Conservation (phyloP, 2,888 invertebrate species). For the Cerastis rubricosa region DNA sequence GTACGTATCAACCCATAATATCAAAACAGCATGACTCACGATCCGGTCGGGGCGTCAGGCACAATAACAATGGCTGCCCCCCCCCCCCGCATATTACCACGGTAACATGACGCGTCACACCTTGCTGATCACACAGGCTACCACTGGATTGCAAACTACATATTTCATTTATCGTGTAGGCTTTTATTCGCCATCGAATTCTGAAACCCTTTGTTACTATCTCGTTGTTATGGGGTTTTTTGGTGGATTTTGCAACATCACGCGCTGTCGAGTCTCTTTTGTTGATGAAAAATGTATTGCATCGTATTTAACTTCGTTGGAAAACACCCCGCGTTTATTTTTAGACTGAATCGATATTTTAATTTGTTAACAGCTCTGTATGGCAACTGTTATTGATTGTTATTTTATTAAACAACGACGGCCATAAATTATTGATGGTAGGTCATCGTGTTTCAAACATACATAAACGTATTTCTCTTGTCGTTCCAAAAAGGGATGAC, state of each 20-base stretch:
- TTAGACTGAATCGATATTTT: slow-evolving; percentile 26
- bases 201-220: slow-evolving; percentile 18
- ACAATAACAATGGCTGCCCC: slow-evolving; percentile 21
- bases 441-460: not conserved
- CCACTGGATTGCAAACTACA: slow-evolving; percentile 36
- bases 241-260: slow-evolving; percentile 35
- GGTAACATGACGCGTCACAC: slow-evolving; percentile 59
- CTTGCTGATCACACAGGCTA: slow-evolving; percentile 38
- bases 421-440: not conserved
- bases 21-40: slow-evolving; percentile 51
- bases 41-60: slow-evolving; percentile 20
- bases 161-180: slow-evolving; percentile 29
- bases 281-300: slow-evolving; percentile 22
- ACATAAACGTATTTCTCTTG: not conserved
- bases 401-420: slow-evolving; percentile 4
- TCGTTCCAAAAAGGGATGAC: not conserved
- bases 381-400: not conserved
- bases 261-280: slow-evolving; percentile 15
- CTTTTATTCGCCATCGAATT: slow-evolving; percentile 32
- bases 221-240: slow-evolving; percentile 26
- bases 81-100: slow-evolving; percentile 34
- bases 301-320: not conserved
- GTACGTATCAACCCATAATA: not conserved
- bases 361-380: slow-evolving; percentile 23
- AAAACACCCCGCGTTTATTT: slow-evolving; percentile 9